phyloP scores from a whole-genome alignment of 2,797 vertebrate genomes.

The Dendrocincla fuliginosa region DNA sequence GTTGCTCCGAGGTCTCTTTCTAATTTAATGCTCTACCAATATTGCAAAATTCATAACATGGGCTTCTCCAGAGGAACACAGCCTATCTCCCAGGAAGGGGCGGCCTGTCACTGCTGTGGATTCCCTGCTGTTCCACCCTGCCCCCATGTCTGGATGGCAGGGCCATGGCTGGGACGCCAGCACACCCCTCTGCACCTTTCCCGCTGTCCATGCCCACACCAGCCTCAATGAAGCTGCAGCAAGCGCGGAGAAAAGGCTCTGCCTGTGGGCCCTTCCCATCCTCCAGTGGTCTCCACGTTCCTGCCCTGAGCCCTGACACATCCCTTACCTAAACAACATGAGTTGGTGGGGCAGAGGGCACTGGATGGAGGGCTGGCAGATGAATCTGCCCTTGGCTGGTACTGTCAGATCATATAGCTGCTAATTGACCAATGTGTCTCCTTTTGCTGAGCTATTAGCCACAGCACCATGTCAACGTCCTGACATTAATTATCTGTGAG shows the following conservation, averaged over 20 bases:
- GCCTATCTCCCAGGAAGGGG: neutral
- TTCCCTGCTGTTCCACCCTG: fast-evolving
- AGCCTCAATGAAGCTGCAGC: neutral
- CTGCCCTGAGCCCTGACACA: neutral
- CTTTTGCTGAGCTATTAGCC: constrained; percentile 52
- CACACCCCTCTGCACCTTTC: fast-evolving
- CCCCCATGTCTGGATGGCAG: fast-evolving
- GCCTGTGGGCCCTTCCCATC: neutral
- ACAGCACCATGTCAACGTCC: constrained; percentile 49
- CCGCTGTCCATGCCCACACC: neutral
- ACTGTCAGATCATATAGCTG: constrained; percentile 68
- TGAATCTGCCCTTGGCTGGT: constrained; percentile 52
- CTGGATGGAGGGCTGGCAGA: neutral
- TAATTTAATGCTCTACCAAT: constrained; percentile 47
- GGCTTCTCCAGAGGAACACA: constrained; percentile 1
- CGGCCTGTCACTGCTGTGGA: neutral
- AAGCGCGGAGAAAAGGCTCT: neutral
- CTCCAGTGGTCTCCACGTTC: fast-evolving
- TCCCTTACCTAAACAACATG: neutral
- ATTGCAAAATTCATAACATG: constrained; percentile 33
- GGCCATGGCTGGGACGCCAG: fast-evolving
- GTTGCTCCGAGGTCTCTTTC: constrained; percentile 53
- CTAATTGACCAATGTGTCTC: constrained; percentile 66
- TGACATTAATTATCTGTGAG: constrained; percentile 75
- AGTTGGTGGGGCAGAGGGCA: neutral